Evolutionary conservation across 2,888 invertebrate species (phyloP), one percentile per base, ranked within the genome.

Genomic region (Protonemura montana): DNA sequence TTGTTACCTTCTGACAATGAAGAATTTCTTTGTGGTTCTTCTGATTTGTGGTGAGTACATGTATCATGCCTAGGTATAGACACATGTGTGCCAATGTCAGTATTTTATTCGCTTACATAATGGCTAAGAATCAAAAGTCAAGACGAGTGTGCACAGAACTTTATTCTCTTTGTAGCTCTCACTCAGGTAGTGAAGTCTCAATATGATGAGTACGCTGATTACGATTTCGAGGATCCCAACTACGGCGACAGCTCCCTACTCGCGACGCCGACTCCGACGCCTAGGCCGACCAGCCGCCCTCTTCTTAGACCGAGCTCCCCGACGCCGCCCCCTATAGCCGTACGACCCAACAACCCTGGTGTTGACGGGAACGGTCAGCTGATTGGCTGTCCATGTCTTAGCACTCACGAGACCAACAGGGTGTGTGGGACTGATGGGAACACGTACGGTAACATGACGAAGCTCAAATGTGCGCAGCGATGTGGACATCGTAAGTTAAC

Each of bases 371-470:
- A 78, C 78, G 78, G 78, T 13, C 78, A 78, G 78, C 78, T 78
- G 78, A 78, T 78, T 2, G 78, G 78, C 1, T 78, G 78, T 16
- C 78, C 78, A 3, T 78, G 78, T 30, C 30, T 81, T 16, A 28
- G 27, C 28, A 84, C 84, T 21, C 28, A 25, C 21, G 76, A 84
- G 76, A 76, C 76, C 5, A 84, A 84, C 84, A n/a, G 28, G 81
- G 81, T 81, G 29, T 81, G 81, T 16, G 81, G 81, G 6, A 81
- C 81, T 6, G 83, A 83, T 59, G 83, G 83, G 26, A 83, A 83
- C 42, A 41, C 83, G 5, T 83, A 83, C 83, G 83, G 83, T 26
- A 83, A 83, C 83, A 41, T 83, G 83, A 59, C 42, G 41, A 83
- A 83, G 26, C 83, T 83, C 21, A 83, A 27, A 21, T 83, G 83